A percentile compares a stretch with the other conserved stretches of the same genome.
These are phyloP conservation scores for Phrynosoma platyrhinos DNA, from an alignment of 2,113 vertebrate genomes.

Conservation along the genomic window DNA sequence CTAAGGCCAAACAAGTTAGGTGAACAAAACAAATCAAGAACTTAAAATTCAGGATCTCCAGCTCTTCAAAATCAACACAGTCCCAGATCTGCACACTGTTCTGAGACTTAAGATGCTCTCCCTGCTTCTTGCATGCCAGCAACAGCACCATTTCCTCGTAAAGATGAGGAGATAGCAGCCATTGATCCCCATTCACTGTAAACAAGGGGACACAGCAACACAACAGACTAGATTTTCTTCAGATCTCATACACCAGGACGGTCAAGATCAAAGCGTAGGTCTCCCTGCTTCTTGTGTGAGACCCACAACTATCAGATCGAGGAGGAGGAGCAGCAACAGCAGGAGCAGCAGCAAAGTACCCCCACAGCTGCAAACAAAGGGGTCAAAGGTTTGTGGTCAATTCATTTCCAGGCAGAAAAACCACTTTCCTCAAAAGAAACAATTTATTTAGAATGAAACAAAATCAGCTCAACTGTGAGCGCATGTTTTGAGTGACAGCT, in stretches of 20 bases:
- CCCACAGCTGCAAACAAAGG: conserved; percentile 79
- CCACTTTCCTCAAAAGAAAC: conserved; percentile 97
- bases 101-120: conserved; percentile 75
- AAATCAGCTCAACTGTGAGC: conserved; percentile 92
- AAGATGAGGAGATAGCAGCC: conserved; percentile 80
- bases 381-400: conserved; percentile 93
- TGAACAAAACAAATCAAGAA: conserved; percentile 83
- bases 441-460: conserved; percentile 99
- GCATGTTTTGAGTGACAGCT: conserved; percentile 93
- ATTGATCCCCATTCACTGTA: conserved; percentile 76
- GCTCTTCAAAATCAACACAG: conserved; percentile 82
- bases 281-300: conserved; percentile 81
- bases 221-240: conserved; percentile 78
- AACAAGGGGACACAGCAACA: conserved; percentile 71
- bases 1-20: conserved; percentile 80
- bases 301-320: conserved; percentile 71
- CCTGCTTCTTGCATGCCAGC: conserved; percentile 80
- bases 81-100: conserved; percentile 76
- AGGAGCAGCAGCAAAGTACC: conserved; percentile 76
- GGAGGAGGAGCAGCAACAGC: conserved; percentile 45
- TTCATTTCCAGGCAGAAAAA: conserved; percentile 98
- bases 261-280: conserved; percentile 77
- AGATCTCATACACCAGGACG: conserved; percentile 73
- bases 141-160: conserved; percentile 80
- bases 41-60: conserved; percentile 84